Evolutionary conservation across 2,113 vertebrate species (phyloP), one percentile per base, ranked within the genome.

Genomic region (Oncorhynchus nerka): DNA sequence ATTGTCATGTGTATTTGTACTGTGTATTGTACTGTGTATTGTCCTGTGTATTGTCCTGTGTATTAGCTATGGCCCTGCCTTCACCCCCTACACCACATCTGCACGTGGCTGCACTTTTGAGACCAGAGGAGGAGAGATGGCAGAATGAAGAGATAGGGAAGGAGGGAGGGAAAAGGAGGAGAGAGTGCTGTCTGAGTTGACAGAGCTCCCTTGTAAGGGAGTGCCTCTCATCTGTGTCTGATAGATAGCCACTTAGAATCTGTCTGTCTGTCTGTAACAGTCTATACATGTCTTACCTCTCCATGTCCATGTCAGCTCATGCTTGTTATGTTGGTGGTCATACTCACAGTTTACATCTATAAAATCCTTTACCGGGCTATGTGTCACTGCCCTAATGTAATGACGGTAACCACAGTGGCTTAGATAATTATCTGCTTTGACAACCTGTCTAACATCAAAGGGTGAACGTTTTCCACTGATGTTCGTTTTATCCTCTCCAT

Each of bases 1-100:
- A 5, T 32, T 32, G 30, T 32, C 30, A 1, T 32, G 30, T 32
- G 30, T 32, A 32, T 32, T 32, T 32, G 30, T 32, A 4, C 30
- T 4, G 30, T 32, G 30, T 32, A 32, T 32, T 32, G 30, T 4
- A 1, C 30, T 32, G 30, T 32, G 30, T 32, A 5, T 32, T 32
- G n/a, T n/a, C n/a, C n/a, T n/a, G n/a, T n/a, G n/a, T n/a, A n/a
- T n/a, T 87, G 87, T 92, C 87, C 88, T 87, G 32, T 34, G 32
- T 34, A 34, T 34, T 34, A 6, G 84, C 79, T 80, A 24, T 68
- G 22, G 74, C 70, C 32, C 55, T 62, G 30, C 70, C 32, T 64
- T 78, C 69, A 76, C 15, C 71, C 77, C 65, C 49, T 13, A 3
- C 22, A 26, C 26, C 13, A 24, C 55, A 12, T 80, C 73, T 3